phyloP scores from a whole-genome alignment of 2,888 invertebrate species.

The Limenitis camilla region DNA sequence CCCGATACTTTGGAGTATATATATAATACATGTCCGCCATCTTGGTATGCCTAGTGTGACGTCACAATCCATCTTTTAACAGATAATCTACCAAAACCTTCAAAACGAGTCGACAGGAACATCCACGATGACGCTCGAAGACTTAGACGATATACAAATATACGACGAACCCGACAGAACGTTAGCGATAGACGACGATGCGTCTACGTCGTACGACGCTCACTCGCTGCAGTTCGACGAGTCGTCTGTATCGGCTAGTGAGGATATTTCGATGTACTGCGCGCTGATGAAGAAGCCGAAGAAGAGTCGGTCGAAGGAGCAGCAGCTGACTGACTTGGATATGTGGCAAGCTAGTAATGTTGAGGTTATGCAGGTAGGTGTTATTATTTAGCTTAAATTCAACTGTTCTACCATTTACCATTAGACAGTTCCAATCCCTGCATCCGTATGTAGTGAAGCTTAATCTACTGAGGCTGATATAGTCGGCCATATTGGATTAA shows the following conservation, averaged over 20 bases:
- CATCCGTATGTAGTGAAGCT: no score
- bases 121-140: slow-evolving; percentile 42
- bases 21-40: no score
- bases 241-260: slow-evolving; percentile 45
- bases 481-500: no score
- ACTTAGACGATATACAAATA: slow-evolving; percentile 27
- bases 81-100: slow-evolving; percentile 39
- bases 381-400: neutral
- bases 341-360: slow-evolving; percentile 64
- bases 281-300: slow-evolving; percentile 52
- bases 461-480: no score
- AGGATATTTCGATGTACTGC: slow-evolving; percentile 52
- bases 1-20: no score
- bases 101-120: slow-evolving; percentile 35
- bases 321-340: slow-evolving; percentile 47
- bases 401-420: no score
- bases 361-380: slow-evolving; percentile 58
- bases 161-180: slow-evolving; percentile 27
- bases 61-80: no score
- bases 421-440: no score
- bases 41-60: no score
- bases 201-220: slow-evolving; percentile 54
- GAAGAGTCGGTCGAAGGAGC: slow-evolving; percentile 40
- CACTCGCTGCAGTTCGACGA: slow-evolving; percentile 40
- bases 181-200: slow-evolving; percentile 32